Conservation (phyloP, 37 sponge, comb jelly and placozoan species). For the Ephydatia muelleri region DNA sequence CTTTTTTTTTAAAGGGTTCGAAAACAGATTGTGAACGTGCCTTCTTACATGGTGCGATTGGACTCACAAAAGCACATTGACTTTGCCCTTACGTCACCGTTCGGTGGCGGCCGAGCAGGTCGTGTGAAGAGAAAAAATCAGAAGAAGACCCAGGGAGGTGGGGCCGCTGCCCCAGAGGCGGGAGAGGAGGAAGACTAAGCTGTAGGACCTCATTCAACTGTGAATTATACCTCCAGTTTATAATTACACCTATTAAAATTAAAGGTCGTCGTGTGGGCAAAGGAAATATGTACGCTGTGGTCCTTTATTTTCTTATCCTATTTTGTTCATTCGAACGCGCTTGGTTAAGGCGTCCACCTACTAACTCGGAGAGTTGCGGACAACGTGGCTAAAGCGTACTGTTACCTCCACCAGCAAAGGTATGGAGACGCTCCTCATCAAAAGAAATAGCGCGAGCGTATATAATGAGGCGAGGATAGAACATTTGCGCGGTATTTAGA, state of each 20-base stretch:
- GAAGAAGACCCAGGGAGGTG: constrained; percentile 76
- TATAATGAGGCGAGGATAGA: no score
- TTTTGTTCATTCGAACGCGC: no score
- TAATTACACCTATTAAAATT: constrained; percentile 21
- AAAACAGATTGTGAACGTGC: constrained; percentile 98
- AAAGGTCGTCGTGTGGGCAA: neutral
- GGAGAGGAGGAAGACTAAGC: constrained; percentile 57
- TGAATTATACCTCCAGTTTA: neutral
- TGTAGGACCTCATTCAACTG: neutral
- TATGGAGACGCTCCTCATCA: no score
- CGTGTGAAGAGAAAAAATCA: constrained; percentile 98
- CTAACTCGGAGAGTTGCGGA: no score
- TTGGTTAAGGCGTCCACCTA: no score
- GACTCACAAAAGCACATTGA: constrained; percentile 99
- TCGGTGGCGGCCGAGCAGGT: constrained; percentile 91
- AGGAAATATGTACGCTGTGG: no score
- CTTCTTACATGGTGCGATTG: constrained; percentile 96
- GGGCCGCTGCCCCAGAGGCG: constrained; percentile 81
- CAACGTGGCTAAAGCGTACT: no score
- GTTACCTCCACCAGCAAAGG: no score
- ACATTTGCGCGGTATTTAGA: no score
- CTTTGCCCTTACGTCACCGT: constrained; percentile 93
- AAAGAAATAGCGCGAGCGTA: no score
- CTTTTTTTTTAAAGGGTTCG: constrained; percentile 67
- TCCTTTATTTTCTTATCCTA: no score